Evolutionary conservation across 2,888 invertebrate genomes (phyloP), one percentile per base, ranked within the genome.

Genomic region (Ornithoptera alexandrae): DNA sequence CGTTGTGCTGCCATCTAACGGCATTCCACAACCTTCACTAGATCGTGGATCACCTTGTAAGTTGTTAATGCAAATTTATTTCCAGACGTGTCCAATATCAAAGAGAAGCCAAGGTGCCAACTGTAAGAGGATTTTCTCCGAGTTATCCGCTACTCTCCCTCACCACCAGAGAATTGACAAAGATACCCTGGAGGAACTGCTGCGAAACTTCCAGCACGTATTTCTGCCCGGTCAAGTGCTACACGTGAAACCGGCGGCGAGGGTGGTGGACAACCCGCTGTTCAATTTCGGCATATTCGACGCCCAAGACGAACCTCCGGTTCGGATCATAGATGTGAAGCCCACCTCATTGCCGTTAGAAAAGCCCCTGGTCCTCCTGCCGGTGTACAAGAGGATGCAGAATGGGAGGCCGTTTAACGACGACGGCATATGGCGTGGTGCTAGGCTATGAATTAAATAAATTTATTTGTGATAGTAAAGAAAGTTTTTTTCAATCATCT

Each of bases 81-180:
- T 82, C 17, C 87, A 91, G 91, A 88, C 87, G 0, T 90, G 89
- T 46, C 90, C 91, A 1, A 36, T 77, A 1, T 79, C 86, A 4
- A 86, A 82, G 69, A 77, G 88, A 8, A 82, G 77, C 62, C 73
- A 75, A 57, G 79, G 83, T 1, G 70, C 70, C 0, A 79, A 86
- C 72, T 92, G 91, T 77, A 74, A 73, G 39, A 78, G 78, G 63
- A 74, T 89, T 39, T 87, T 89, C 71, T 65, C 71, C 1, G 79
- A 83, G 6, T 80, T 89, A 46, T 76, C 76, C 0, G 79, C 78
- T 46, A 75, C 81, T 0, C 46, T 79, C 0, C 82, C 84, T 1
- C 72, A 74, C 50, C 71, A 74, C 3, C 77, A 72, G 20, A 81
- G 78, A 63, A 42, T 76, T 0, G 76, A 77, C 0, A 75, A 76